These are phyloP conservation scores for Heliconius sara DNA, from an alignment of 2,888 invertebrate genomes.

Conservation along the genomic window DNA sequence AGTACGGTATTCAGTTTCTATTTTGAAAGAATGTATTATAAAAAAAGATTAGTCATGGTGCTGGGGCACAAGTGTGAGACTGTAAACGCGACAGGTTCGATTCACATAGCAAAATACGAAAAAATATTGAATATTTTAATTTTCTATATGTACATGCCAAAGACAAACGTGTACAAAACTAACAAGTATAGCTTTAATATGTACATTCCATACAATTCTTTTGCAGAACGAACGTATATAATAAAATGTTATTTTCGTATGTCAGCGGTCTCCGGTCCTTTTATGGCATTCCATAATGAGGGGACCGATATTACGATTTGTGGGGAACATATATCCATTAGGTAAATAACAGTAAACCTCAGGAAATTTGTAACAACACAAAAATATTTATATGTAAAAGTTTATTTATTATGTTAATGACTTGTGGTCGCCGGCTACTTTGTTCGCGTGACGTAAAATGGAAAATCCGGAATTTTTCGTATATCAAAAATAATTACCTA, in stretches of 20 bases:
- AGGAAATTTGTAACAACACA: neutral
- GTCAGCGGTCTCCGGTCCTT: conserved; percentile 18
- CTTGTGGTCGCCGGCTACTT: too few species aligned
- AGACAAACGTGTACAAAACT: neutral
- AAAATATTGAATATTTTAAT: neutral
- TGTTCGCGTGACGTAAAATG: too few species aligned
- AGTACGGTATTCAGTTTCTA: too few species aligned
- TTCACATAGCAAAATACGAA: neutral
- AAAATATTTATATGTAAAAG: neutral
- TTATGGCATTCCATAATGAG: conserved; percentile 20
- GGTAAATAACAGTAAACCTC: conserved; percentile 9
- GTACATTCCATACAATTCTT: conserved; percentile 20
- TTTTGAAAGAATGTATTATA: neutral
- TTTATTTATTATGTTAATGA: neutral
- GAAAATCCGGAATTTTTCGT: too few species aligned
- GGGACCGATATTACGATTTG: conserved; percentile 13
- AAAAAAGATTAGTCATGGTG: neutral
- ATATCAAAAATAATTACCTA: too few species aligned
- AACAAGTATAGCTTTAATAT: neutral
- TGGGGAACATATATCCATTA: conserved; percentile 9
- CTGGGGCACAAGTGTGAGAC: neutral
- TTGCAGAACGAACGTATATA: neutral
- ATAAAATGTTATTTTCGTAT: conserved; percentile 17
- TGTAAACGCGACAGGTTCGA: neutral
- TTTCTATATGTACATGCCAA: too few species aligned